These are phyloP conservation scores for Syngnathoides biaculeatus DNA, from an alignment of 2,113 vertebrate species.

Conservation along the genomic window DNA sequence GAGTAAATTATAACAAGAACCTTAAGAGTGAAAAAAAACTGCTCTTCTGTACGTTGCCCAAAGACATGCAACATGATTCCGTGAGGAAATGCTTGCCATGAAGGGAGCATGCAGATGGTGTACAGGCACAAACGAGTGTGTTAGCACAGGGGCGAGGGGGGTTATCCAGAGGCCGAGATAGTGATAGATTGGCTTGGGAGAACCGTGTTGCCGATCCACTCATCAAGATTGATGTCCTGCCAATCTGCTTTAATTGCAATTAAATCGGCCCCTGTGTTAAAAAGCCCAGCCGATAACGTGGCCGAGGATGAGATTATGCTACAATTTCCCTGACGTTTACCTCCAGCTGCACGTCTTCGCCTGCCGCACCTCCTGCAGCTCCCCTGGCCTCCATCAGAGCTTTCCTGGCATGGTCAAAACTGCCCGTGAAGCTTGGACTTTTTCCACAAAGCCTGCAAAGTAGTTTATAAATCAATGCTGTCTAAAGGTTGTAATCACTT, in stretches of 20 bases:
- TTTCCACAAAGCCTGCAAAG: conserved; percentile 50
- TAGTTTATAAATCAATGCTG: conserved; percentile 65
- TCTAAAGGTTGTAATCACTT: conserved; percentile 65
- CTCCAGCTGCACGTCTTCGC: conserved; percentile 53
- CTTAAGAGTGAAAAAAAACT: not conserved
- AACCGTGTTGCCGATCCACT: conserved; percentile 79
- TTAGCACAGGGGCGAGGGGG: conserved; percentile 17
- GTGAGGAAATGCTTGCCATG: conserved; percentile 7
- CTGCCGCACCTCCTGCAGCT: conserved; percentile 52
- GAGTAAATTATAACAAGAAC: not conserved
- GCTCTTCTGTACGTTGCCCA: not conserved
- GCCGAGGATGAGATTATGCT: conserved; percentile 64
- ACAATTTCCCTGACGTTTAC: conserved; percentile 62
- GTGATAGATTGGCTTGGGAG: conserved; percentile 80
- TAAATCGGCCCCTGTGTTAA: conserved; percentile 77
- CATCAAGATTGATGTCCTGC: conserved; percentile 85
- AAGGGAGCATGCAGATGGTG: conserved; percentile 56
- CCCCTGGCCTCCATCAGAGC: conserved; percentile 7
- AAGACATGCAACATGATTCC: conserved; percentile 18
- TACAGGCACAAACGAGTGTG: conserved; percentile 53
- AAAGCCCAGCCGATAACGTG: conserved; percentile 67
- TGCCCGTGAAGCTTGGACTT: conserved; percentile 36
- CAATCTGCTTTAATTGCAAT: conserved; percentile 83
- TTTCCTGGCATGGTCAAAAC: conserved; percentile 47
- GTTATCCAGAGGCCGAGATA: conserved; percentile 65